phyloP scores from a whole-genome alignment of 2,113 vertebrate species.

The Odontophorus gujanensis region DNA sequence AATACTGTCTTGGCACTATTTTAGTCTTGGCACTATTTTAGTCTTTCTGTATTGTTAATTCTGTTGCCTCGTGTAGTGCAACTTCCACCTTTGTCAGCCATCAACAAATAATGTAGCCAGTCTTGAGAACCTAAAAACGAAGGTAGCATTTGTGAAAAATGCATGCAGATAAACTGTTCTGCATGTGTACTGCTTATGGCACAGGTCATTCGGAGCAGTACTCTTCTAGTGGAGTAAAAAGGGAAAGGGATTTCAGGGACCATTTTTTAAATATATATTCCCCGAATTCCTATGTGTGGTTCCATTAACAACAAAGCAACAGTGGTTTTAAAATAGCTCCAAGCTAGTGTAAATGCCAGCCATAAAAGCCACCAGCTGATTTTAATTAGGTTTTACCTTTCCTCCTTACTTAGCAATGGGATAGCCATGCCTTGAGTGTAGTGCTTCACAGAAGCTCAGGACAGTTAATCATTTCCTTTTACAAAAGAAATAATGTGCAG shows the following conservation, averaged over 20 bases:
- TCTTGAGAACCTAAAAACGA: not conserved
- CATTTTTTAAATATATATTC: not conserved
- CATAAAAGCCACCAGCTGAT: slow-evolving; percentile 75
- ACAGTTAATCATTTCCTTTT: slow-evolving; percentile 66
- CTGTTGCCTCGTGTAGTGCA: not conserved
- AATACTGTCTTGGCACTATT: not conserved
- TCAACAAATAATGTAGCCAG: not conserved
- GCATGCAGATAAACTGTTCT: not conserved
- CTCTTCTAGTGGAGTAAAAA: not conserved
- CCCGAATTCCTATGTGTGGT: slow-evolving; percentile 32
- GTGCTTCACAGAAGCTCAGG: slow-evolving; percentile 46
- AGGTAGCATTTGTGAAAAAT: not conserved
- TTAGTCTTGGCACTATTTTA: not conserved
- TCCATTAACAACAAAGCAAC: slow-evolving; percentile 33
- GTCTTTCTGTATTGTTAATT: not conserved
- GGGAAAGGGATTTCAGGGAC: not conserved
- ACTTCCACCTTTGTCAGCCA: not conserved
- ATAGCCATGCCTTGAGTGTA: slow-evolving; percentile 39
- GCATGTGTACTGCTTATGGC: not conserved
- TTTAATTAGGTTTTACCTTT: slow-evolving; percentile 80
- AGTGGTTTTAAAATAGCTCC: slow-evolving; percentile 43
- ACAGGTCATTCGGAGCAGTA: not conserved
- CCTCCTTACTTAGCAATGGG: slow-evolving; percentile 56
- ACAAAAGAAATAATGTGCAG: slow-evolving; percentile 41
- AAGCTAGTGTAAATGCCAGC: slow-evolving; percentile 36